These are phyloP conservation scores for Lepidothrix coronata DNA, from an alignment of 2,113 vertebrate species.

Conservation along the genomic window DNA sequence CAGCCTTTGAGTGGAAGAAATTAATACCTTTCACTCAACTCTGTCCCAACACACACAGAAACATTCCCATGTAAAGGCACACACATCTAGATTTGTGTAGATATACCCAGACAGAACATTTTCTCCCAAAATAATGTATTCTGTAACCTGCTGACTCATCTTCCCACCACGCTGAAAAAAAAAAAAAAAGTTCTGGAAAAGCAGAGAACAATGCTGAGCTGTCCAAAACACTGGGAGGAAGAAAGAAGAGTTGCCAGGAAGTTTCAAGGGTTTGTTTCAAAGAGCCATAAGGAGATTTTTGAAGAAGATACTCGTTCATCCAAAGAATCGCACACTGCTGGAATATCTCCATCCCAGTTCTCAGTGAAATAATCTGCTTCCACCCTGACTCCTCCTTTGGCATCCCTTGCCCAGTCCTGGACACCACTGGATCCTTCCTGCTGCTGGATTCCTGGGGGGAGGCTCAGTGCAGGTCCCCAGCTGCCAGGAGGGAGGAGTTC, in stretches of 20 bases:
- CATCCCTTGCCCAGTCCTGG: rapidly evolving
- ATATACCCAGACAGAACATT: not conserved
- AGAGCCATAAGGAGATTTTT: not conserved
- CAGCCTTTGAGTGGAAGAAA: not conserved
- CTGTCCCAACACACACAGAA: not conserved
- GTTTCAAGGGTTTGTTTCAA: not conserved
- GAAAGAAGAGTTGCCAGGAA: not conserved
- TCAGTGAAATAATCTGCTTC: not conserved
- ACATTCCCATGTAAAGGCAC: not conserved
- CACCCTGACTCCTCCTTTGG: not conserved
- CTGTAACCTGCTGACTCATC: not conserved
- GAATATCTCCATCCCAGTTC: not conserved
- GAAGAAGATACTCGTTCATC: not conserved
- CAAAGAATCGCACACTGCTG: not conserved
- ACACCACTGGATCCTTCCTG: not conserved
- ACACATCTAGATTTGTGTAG: no score
- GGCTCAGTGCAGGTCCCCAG: not conserved
- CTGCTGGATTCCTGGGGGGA: not conserved
- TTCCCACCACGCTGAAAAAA: not conserved
- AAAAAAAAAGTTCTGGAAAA: not conserved
- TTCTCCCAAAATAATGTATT: not conserved
- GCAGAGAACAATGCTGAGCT: slow-evolving; percentile 3
- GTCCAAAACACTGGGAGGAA: not conserved
- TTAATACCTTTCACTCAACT: not conserved
- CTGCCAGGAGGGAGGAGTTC: not conserved